These are phyloP conservation scores for Masticophis lateralis DNA, from an alignment of 2,797 vertebrate species.

Conservation along the genomic window DNA sequence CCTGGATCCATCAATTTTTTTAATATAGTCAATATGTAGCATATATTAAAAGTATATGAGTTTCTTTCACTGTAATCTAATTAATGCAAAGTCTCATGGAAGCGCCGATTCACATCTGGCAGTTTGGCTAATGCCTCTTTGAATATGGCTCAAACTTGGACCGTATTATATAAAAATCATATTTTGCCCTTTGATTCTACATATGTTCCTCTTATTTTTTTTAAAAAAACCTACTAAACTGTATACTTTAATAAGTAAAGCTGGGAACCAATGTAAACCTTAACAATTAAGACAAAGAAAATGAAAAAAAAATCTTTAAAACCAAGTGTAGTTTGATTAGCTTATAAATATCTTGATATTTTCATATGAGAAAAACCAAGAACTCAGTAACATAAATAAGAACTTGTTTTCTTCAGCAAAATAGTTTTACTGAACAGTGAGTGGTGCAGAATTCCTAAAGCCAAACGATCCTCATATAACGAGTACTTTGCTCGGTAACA, in stretches of 20 bases:
- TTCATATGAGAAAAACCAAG: constrained; percentile 7
- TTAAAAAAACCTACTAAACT: neutral
- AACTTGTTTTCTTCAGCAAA: constrained; percentile 37
- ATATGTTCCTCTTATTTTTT: constrained; percentile 36
- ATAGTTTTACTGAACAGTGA: constrained; percentile 46
- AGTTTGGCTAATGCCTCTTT: neutral
- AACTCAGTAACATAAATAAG: constrained; percentile 36
- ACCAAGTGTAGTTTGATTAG: neutral
- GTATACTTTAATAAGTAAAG: neutral
- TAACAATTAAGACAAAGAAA: neutral
- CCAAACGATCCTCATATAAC: constrained; percentile 52
- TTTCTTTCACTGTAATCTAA: neutral
- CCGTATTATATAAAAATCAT: neutral
- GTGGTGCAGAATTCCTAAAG: constrained; percentile 48
- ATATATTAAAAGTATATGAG: neutral
- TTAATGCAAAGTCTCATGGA: neutral
- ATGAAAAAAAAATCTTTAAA: neutral
- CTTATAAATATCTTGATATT: constrained; percentile 29
- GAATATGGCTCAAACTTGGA: neutral
- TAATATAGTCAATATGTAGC: neutral
- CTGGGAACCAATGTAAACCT: constrained; percentile 39
- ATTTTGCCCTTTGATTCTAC: neutral
- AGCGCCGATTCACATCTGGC: neutral
- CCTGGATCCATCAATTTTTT: neutral
- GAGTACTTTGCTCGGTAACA: constrained; percentile 39